These are phyloP conservation scores for Trogon surrucura DNA, from an alignment of 2,113 vertebrate genomes.

Conservation along the genomic window DNA sequence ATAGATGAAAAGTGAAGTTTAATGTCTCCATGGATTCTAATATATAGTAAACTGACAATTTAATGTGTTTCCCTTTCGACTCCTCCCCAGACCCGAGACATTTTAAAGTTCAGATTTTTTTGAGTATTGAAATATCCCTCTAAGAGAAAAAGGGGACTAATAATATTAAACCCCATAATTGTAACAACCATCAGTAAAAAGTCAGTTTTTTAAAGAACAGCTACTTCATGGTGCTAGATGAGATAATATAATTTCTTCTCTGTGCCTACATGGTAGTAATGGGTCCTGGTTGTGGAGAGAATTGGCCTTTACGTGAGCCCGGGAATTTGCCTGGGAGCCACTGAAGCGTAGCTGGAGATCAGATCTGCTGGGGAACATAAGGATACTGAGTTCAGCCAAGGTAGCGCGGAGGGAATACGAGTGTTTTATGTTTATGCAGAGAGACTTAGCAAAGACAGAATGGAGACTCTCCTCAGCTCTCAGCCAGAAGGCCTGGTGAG, in stretches of 20 bases:
- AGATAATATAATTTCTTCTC: not conserved
- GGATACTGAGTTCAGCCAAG: constrained; percentile 15
- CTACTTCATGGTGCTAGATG: not conserved
- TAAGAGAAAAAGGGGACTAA: constrained; percentile 37
- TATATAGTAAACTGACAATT: constrained; percentile 40
- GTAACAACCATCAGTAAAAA: constrained; percentile 24
- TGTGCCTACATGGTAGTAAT: not conserved
- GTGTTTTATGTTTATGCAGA: not conserved
- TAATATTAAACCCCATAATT: constrained; percentile 46
- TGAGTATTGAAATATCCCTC: not conserved
- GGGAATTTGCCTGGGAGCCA: not conserved
- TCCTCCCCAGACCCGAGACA: constrained; percentile 12
- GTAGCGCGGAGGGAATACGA: not conserved
- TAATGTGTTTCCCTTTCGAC: constrained; percentile 49
- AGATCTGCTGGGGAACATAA: not conserved
- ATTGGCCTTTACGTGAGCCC: constrained; percentile 10
- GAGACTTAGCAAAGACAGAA: not conserved
- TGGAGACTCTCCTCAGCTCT: not conserved
- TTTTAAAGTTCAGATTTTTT: constrained; percentile 38
- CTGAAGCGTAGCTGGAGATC: not conserved
- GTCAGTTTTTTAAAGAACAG: constrained; percentile 30
- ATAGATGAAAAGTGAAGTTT: constrained; percentile 45
- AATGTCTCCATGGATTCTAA: constrained; percentile 31
- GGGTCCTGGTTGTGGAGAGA: not conserved
- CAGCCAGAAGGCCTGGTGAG: not conserved